Percentiles rank a stretch among this genome's conserved stretches.
phyloP scores from a whole-genome alignment of 2,113 vertebrate species.

The Hystrix brachyura region DNA sequence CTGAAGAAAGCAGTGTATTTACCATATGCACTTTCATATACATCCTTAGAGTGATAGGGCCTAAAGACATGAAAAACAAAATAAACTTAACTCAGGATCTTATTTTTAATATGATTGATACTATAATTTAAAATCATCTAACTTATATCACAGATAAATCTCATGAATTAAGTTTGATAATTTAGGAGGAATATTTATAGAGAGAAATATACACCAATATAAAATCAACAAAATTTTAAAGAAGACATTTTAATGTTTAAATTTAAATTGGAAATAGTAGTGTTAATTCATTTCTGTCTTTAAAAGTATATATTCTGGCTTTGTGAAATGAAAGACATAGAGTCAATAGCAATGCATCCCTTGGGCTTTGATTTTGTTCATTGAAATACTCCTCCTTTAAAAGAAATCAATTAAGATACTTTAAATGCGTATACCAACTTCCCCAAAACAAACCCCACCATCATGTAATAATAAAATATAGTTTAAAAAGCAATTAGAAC shows the following conservation, averaged over 20 bases:
- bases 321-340: background rate
- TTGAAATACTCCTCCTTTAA: no score
- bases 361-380: no score
- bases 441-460: no score
- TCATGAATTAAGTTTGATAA: background rate
- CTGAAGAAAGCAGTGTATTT: background rate
- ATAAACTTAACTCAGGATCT: background rate
- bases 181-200: background rate
- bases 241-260: background rate
- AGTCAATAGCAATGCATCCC: background rate
- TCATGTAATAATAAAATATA: no score
- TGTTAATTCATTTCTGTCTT: background rate
- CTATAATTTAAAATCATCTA: background rate
- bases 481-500: no score
- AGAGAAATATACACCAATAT: background rate
- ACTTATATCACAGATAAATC: background rate
- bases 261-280: background rate
- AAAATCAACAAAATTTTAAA: background rate
- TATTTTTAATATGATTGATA: background rate
- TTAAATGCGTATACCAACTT: no score
- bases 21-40: background rate
- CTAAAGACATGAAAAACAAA: background rate
- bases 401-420: no score
- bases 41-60: background rate
- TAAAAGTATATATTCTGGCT: background rate